Conservation (phyloP, 2,797 vertebrate species). For the Brachyalestes nurse region DNA sequence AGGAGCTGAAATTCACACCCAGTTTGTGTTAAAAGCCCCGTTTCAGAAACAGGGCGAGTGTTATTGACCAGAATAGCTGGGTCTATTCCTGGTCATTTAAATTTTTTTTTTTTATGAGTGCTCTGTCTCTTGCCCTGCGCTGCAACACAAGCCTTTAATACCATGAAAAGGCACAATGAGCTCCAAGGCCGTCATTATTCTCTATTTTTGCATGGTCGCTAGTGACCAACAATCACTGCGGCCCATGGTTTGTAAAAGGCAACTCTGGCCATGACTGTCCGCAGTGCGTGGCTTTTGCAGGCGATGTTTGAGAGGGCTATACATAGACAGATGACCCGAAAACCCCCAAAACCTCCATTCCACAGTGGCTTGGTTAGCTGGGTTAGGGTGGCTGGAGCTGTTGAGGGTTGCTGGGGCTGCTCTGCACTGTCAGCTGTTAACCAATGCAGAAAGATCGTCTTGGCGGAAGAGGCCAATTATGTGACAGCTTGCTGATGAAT, state of each 20-base stretch:
- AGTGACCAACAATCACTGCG: conserved; percentile 62
- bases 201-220: conserved; percentile 61
- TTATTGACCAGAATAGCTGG: conserved; percentile 37
- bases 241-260: conserved; percentile 59
- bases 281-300: conserved; percentile 57
- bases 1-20: conserved; percentile 26
- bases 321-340: conserved; percentile 57
- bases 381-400: conserved; percentile 44
- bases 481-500: conserved; percentile 77
- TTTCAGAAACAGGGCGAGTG: conserved; percentile 16
- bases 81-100: conserved; percentile 42
- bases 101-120: conserved; percentile 36
- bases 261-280: conserved; percentile 54
- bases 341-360: conserved; percentile 60
- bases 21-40: conserved; percentile 14
- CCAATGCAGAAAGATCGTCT: conserved; percentile 59
- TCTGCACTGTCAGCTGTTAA: conserved; percentile 73
- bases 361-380: conserved; percentile 52
- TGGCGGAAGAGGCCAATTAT: conserved; percentile 69
- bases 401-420: conserved; percentile 27
- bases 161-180: conserved; percentile 62
- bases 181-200: conserved; percentile 64
- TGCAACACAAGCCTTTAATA: conserved; percentile 60
- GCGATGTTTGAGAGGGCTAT: conserved; percentile 53
- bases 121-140: conserved; percentile 43